Conservation (phyloP, 2,797 vertebrate species). For the Distichodus sexfasciatus region DNA sequence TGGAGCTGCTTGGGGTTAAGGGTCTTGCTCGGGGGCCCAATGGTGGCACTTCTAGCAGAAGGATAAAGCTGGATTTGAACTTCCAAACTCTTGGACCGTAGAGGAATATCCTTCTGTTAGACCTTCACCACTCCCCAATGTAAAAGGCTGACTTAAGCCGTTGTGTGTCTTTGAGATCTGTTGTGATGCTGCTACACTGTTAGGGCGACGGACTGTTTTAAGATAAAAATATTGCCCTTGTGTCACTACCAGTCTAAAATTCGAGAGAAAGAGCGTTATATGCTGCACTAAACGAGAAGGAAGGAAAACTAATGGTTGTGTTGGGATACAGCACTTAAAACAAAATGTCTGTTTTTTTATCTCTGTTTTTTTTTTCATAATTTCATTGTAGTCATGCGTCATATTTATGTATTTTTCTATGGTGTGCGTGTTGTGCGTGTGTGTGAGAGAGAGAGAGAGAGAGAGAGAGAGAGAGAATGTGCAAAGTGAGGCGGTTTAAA, state of each 20-base stretch:
- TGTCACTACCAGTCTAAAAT: constrained; percentile 10
- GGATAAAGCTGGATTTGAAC: no score
- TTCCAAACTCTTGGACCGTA: no score
- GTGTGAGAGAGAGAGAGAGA: neutral
- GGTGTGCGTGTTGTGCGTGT: constrained; percentile 14
- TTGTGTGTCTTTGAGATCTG: neutral
- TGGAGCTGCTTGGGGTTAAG: no score
- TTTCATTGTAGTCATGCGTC: constrained; percentile 37
- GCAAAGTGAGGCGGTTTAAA: no score
- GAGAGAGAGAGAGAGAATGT: no score
- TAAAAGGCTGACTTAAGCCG: neutral
- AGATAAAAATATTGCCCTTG: neutral
- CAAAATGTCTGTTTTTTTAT: constrained; percentile 36
- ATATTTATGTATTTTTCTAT: constrained; percentile 47
- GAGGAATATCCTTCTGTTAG: no score
- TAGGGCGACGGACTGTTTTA: constrained; percentile 3
- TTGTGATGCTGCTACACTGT: constrained; percentile 3
- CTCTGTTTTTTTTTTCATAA: constrained; percentile 27
- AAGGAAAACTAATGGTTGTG: constrained; percentile 2
- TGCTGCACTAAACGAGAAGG: constrained; percentile 29
- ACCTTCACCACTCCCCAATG: no score
- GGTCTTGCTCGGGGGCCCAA: no score
- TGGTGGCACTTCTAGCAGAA: no score
- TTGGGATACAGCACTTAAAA: constrained; percentile 44
- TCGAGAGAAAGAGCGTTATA: neutral